Evolutionary conservation across 2,888 invertebrate species (phyloP).

Genomic region (Prenolepis imparis): DNA sequence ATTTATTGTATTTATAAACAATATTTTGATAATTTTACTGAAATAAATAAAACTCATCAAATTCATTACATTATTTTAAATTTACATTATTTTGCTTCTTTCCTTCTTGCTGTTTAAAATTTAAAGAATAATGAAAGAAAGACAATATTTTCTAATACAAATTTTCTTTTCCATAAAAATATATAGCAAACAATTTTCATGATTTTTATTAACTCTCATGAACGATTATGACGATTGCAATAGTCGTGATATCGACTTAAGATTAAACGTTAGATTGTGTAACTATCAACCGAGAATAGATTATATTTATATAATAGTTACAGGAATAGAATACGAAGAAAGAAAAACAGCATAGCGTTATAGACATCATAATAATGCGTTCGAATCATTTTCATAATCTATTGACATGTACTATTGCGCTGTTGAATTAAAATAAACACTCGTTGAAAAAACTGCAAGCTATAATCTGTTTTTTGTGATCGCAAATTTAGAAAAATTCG

Average conservation of each 20-base stretch:
- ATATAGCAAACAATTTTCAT: background rate
- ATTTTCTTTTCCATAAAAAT: background rate
- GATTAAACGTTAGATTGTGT: conserved; percentile 69
- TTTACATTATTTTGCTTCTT: too few species aligned
- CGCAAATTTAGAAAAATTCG: conserved; percentile 7
- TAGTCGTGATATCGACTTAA: conserved; percentile 63
- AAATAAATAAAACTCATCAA: background rate
- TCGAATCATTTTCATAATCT: conserved; percentile 1
- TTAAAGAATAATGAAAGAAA: background rate
- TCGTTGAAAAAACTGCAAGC: background rate
- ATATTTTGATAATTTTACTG: background rate
- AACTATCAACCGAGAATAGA: conserved; percentile 72
- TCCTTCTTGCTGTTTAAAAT: background rate
- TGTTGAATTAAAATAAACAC: background rate
- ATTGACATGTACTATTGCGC: background rate
- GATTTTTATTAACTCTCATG: background rate
- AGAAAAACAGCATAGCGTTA: background rate
- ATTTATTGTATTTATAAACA: background rate
- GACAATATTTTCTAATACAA: background rate
- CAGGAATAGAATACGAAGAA: background rate
- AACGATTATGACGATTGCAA: conserved; percentile 48
- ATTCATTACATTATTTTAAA: background rate
- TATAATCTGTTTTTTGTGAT: background rate
- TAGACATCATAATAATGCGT: conserved; percentile 13
- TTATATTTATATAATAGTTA: conserved; percentile 16